Base-by-base conservation (phyloP, 2,888 invertebrate species). In the Noctua comes region DNA sequence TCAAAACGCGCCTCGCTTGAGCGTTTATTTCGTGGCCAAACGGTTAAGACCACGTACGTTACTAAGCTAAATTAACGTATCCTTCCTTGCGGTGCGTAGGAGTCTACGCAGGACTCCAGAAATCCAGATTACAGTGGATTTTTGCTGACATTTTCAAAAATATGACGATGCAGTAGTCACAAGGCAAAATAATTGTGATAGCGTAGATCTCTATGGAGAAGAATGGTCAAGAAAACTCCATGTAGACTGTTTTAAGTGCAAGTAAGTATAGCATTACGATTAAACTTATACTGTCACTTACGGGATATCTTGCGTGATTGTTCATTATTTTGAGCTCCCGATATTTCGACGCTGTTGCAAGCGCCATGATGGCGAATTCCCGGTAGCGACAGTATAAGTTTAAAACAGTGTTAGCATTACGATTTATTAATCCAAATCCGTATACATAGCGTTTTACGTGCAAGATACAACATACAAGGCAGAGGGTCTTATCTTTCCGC, bases 401-500 rank as follows among this genome's bases (percentile, higher is more conserved):
- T n/a, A n/a, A n/a, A n/a, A n/a, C n/a, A n/a, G n/a, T n/a, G n/a
- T n/a, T n/a, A 27, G 21, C n/a, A 31, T 21, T 64, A 27, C 21
- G 40, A 70, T 59, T 57, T 66, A 51, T 62, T 10, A n/a, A 43
- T 2, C 65, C 57, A 4, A 54, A 46, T 36, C 36, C 43, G 48
- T 51, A 70, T 68, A 68, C 72, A 43, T 46, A 46, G 21, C 54
- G 82, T 66, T 78, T 83, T 65, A 69, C 68, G 16, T 73, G 48
- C 75, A 73, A 70, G 27, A 43, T 68, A 76, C 69, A 73, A 70
- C 27, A 43, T 64, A 76, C 73, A 70, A 66, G 48, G 68, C 76
- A 65, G 64, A 74, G 64, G 64, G 8, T 8, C 40, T 73, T 73
- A 80, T 84, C 83, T 74, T 77, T 84, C 80, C 66, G 72, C 68